These are phyloP conservation scores for Pygocentrus nattereri DNA, from an alignment of 2,797 vertebrate species.

Conservation along the genomic window DNA sequence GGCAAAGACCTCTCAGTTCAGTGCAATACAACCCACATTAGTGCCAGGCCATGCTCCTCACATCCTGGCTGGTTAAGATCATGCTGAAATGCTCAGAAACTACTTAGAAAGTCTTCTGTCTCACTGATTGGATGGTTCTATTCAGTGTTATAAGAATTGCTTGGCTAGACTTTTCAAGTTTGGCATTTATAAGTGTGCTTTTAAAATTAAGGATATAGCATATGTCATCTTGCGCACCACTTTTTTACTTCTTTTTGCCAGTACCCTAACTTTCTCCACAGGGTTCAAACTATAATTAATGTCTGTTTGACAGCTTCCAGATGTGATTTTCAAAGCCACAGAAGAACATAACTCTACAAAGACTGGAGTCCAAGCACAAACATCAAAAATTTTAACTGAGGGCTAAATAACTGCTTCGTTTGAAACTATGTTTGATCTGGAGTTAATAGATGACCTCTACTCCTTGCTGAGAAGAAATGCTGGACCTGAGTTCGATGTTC, in stretches of 20 bases:
- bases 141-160: slow-evolving; percentile 13
- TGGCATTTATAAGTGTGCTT: not conserved
- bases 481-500: slow-evolving; percentile 26
- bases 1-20: slow-evolving; percentile 2
- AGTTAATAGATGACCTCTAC: slow-evolving; percentile 16
- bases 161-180: not conserved
- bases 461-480: not conserved
- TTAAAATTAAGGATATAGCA: not conserved
- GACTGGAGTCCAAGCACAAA: slow-evolving; percentile 22
- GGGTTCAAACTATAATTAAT: not conserved
- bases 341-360: slow-evolving; percentile 4
- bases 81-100: not conserved
- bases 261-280: not conserved
- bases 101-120: not conserved
- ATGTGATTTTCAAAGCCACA: slow-evolving; percentile 35
- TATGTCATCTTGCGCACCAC: not conserved
- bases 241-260: not conserved
- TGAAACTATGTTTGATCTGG: slow-evolving; percentile 4
- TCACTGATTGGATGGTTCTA: slow-evolving; percentile 4
- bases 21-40: not conserved
- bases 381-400: not conserved
- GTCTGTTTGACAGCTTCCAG: slow-evolving; percentile 43
- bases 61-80: not conserved
- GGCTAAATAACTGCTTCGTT: not conserved
- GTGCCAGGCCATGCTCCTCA: not conserved